Percentiles rank a stretch among this genome's conserved stretches.
phyloP scores from a whole-genome alignment of 2,797 vertebrate species.

The Falco concolor region DNA sequence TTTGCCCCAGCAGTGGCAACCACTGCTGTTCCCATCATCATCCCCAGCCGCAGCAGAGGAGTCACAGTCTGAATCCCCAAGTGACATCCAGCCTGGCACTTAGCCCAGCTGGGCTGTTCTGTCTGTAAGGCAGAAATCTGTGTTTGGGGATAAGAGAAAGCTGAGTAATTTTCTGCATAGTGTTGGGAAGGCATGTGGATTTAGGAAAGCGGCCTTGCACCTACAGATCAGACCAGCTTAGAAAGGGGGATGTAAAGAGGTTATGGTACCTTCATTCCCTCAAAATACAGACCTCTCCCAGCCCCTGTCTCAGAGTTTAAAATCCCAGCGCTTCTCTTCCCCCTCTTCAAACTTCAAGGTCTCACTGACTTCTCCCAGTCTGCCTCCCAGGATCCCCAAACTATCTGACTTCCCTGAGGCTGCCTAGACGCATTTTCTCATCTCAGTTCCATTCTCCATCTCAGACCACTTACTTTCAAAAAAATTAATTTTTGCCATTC shows the following conservation, averaged over 20 bases:
- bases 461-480: not conserved
- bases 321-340: fast-evolving
- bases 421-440: not conserved
- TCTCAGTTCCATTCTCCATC: not conserved
- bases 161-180: not conserved
- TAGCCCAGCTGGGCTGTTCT: not conserved
- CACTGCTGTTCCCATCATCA: not conserved
- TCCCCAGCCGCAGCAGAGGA: not conserved
- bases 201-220: not conserved
- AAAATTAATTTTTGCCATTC: not conserved
- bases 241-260: not conserved
- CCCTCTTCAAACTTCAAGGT: not conserved
- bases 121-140: not conserved
- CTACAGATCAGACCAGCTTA: not conserved
- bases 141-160: not conserved
- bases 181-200: not conserved
- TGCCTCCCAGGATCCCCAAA: not conserved
- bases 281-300: not conserved
- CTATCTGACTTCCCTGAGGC: not conserved
- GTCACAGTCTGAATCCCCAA: not conserved
- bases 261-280: not conserved
- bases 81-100: not conserved
- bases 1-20: not conserved
- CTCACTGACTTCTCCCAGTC: not conserved
- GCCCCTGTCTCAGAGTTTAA: not conserved